A percentile compares a stretch with the other conserved stretches of the same genome.
These are phyloP conservation scores for Telmatherina bonti DNA, from an alignment of 2,797 vertebrate species.

Conservation along the genomic window DNA sequence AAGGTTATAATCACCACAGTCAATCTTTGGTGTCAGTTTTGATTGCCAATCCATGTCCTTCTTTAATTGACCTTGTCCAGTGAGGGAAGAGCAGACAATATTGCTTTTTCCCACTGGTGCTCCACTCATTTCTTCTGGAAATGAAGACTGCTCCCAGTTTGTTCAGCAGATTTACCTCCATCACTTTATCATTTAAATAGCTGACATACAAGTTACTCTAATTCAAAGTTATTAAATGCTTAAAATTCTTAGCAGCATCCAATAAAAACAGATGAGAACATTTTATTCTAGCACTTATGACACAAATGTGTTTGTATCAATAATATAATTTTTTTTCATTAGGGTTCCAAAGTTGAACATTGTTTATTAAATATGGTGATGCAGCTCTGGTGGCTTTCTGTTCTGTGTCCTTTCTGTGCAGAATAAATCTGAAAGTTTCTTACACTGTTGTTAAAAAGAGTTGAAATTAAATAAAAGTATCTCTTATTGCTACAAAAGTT, in stretches of 20 bases:
- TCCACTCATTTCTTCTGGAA: conserved; percentile 76
- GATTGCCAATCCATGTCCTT: conserved; percentile 87
- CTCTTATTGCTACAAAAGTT: not conserved
- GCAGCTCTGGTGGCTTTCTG: conserved; percentile 12
- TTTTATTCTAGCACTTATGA: conserved; percentile 29
- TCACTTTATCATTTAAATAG: conserved; percentile 68
- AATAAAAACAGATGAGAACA: conserved; percentile 34
- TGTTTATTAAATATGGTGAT: not conserved
- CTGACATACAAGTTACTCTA: conserved; percentile 57
- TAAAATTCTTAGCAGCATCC: conserved; percentile 27
- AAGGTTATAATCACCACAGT: conserved; percentile 85
- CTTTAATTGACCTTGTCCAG: conserved; percentile 87
- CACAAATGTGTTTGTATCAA: conserved; percentile 23
- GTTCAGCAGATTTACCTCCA: conserved; percentile 80
- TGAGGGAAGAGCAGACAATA: conserved; percentile 80
- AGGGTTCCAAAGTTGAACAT: not conserved
- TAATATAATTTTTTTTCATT: conserved; percentile 30
- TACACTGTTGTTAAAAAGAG: not conserved
- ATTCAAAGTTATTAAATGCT: conserved; percentile 64
- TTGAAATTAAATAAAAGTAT: no score
- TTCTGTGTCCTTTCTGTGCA: not conserved
- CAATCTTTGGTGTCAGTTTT: conserved; percentile 87
- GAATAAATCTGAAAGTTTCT: not conserved
- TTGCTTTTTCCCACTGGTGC: conserved; percentile 76
- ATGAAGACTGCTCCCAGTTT: conserved; percentile 81